Percentiles rank a stretch among this genome's conserved stretches.
phyloP scores from a whole-genome alignment of 1,140 invertebrate genomes.

The Eueides isabella region DNA sequence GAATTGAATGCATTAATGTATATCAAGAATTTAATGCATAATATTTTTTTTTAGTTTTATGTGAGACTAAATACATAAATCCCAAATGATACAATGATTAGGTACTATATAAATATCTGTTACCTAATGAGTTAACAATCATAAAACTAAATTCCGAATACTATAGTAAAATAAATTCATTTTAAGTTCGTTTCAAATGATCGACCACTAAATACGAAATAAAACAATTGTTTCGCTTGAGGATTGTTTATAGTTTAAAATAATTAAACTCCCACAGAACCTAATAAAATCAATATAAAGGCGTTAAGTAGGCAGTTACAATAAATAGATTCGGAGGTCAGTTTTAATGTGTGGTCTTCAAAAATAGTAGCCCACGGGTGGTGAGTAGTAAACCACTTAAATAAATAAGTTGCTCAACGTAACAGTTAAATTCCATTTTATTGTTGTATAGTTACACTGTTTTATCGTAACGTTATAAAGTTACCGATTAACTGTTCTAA shows the following conservation, averaged over 20 bases:
- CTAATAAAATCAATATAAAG: constrained; percentile 52
- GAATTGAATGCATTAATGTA: too few relatives aligned
- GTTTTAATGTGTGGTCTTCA: constrained; percentile 65
- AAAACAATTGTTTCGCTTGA: constrained; percentile 35
- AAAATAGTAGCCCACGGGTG: constrained; percentile 47
- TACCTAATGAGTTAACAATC: neutral
- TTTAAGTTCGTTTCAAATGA: constrained; percentile 26
- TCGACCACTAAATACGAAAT: constrained; percentile 29
- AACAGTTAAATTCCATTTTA: constrained; percentile 58
- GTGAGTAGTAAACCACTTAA: constrained; percentile 62
- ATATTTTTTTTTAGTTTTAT: too few relatives aligned
- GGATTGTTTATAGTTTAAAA: constrained; percentile 34
- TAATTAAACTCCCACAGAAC: constrained; percentile 51
- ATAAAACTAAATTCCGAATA: constrained; percentile 1
- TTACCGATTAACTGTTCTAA: constrained; percentile 46
- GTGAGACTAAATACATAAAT: too few relatives aligned
- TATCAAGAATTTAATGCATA: too few relatives aligned
- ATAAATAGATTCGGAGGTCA: constrained; percentile 49
- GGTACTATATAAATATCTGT: neutral
- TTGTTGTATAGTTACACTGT: constrained; percentile 49
- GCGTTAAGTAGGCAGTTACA: constrained; percentile 45
- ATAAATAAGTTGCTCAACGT: constrained; percentile 60
- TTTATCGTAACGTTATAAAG: constrained; percentile 51
- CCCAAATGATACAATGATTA: too few relatives aligned
- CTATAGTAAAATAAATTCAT: constrained; percentile 6